Conservation (phyloP, 2,797 vertebrate species). For the Hydrocynus forskahlii region DNA sequence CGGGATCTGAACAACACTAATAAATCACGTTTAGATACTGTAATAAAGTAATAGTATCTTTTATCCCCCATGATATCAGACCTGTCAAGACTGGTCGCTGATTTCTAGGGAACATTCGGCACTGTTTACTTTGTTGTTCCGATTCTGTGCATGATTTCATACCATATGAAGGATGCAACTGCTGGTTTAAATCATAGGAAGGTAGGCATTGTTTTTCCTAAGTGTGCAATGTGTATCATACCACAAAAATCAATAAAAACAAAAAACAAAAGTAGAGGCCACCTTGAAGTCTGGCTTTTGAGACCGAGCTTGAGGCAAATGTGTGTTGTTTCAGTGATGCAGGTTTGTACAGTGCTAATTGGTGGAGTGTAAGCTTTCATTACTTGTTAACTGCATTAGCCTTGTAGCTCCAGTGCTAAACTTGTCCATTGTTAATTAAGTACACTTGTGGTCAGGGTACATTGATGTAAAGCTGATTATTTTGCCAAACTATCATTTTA, state of each 20-base stretch:
- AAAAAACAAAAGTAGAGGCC: not conserved
- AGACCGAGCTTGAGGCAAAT: not conserved
- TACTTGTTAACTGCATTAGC: not conserved
- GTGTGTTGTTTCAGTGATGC: not conserved
- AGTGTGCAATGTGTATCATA: not conserved
- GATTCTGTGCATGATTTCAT: not conserved
- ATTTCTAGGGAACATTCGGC: not conserved
- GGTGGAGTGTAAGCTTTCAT: not conserved
- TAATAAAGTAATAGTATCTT: slow-evolving; percentile 43
- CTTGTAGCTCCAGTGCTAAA: not conserved
- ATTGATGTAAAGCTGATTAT: not conserved
- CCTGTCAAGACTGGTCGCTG: slow-evolving; percentile 18
- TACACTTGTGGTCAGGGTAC: not conserved
- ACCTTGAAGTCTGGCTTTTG: no score
- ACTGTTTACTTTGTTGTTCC: not conserved
- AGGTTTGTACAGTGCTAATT: no score
- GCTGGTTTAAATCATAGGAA: not conserved
- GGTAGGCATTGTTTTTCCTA: no score
- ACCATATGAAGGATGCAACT: not conserved
- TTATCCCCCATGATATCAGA: slow-evolving; percentile 22
- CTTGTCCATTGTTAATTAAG: not conserved
- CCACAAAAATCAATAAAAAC: not conserved
- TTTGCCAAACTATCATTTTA: not conserved
- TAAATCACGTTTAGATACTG: slow-evolving; percentile 54
- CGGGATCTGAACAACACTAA: slow-evolving; percentile 42